Percentiles rank a stretch among this genome's conserved stretches.
Evolutionary conservation across 2,888 invertebrate genomes (phyloP).

Genomic region (Cerceris ruficornis): DNA sequence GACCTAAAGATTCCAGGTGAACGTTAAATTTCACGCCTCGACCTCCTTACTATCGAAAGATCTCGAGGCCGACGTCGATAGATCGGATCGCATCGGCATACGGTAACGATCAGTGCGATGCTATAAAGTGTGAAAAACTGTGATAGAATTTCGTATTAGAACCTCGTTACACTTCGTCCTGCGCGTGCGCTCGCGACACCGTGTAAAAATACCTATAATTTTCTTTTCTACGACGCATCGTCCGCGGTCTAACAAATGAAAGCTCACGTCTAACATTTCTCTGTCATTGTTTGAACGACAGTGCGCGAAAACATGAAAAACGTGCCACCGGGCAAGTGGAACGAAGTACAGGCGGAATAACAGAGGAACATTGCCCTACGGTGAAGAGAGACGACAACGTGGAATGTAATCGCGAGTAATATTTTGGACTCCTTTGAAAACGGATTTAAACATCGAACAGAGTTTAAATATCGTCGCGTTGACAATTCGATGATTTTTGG

Average conservation of each 20-base stretch:
- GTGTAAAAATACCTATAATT: constrained; percentile 31
- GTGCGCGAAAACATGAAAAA: constrained; percentile 1
- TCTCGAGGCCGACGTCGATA: constrained; percentile 38
- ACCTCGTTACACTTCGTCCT: constrained; percentile 46
- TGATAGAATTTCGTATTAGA: constrained; percentile 79
- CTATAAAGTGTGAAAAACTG: constrained; percentile 71
- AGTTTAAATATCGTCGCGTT: not conserved
- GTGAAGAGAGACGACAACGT: not conserved
- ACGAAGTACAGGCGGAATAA: not conserved
- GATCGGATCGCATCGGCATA: constrained; percentile 45
- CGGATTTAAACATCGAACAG: constrained; percentile 15
- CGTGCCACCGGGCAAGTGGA: constrained; percentile 9
- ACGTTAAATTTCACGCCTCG: not conserved
- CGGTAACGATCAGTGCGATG: constrained; percentile 45
- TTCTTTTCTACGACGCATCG: constrained; percentile 25
- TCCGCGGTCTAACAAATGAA: constrained; percentile 15
- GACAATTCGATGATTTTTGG: not conserved
- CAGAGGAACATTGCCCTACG: constrained; percentile 13
- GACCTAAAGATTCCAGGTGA: not conserved
- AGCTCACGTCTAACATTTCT: not conserved
- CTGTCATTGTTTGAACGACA: not conserved
- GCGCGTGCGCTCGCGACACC: constrained; percentile 23
- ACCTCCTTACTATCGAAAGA: constrained; percentile 24
- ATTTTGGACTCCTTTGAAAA: constrained; percentile 6
- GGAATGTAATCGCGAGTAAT: constrained; percentile 7